Evolutionary conservation across 2,888 invertebrate genomes (phyloP), one percentile per base, ranked within the genome.

Genomic region (Pollenia labialis): DNA sequence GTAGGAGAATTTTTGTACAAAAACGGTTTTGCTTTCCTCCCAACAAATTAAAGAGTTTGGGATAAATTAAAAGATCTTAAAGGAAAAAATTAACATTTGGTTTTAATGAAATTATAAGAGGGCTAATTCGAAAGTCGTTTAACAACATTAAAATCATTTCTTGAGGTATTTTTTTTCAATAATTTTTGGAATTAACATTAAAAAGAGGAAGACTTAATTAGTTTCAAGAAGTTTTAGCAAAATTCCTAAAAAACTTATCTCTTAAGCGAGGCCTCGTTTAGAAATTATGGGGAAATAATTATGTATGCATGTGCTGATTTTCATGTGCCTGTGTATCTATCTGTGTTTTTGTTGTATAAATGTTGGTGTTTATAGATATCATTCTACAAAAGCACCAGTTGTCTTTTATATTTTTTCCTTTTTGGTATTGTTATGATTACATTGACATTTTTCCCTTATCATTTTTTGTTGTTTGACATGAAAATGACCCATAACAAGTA

Each of bases 401-500:
- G 56, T 48, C 32, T 48, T 48, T 68, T 68, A 54, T 56, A 52
- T 69, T 48, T 46, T 48, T 46, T 66, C 46, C 23, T 46, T 64
- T 18, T 16, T 42, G 42, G 42, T 42, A 11, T 50, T 68, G 23
- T 32, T 68, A 68, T 16, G 68, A 52, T 68, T 50, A 16, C 50
- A 68, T 50, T 42, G 54, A 42, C 16, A 69, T 69, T 42, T 54
- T 32, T 42, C n/a, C 16, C 18, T 58, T 32, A 14, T 32, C 14
- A 1, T 56, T 56, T 56, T 56, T 56, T 56, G 4, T 32, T 32
- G 32, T 32, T 32, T 6, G 32, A 42, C 16, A 81, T 66, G 66
- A 58, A 66, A 58, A 50, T 81, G 66, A 56, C 81, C 74, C 74
- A 56, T 44, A 66, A 66, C 48, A 74, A 66, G 58, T 40, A 48